These are phyloP conservation scores for Chrysolina oricalcia DNA, from an alignment of 2,888 invertebrate genomes.

Conservation along the genomic window DNA sequence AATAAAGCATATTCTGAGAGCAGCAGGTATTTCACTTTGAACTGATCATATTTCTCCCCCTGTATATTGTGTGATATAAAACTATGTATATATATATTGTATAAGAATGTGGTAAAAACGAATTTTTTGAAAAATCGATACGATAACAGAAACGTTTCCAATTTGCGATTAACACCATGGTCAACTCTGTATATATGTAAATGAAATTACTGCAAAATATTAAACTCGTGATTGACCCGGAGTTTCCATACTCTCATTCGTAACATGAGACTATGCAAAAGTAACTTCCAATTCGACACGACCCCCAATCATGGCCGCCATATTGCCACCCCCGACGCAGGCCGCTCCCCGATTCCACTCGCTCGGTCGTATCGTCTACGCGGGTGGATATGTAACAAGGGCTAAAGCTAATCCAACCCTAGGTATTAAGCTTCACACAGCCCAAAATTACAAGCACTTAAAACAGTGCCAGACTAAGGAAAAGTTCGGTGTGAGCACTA, in stretches of 20 bases:
- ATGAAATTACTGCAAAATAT: neutral
- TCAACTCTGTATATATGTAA: too few species aligned
- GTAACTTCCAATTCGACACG: neutral
- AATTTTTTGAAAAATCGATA: too few species aligned
- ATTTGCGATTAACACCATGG: too few species aligned
- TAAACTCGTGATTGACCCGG: neutral
- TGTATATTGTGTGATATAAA: too few species aligned
- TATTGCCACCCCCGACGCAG: neutral
- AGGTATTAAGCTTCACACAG: slow-evolving; percentile 77
- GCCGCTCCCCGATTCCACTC: slow-evolving; percentile 63
- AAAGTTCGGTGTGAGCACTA: slow-evolving; percentile 73
- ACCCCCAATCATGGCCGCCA: slow-evolving; percentile 20
- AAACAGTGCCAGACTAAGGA: slow-evolving; percentile 78
- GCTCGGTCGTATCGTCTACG: slow-evolving; percentile 68
- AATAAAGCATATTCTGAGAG: too few species aligned
- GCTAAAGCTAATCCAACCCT: slow-evolving; percentile 75
- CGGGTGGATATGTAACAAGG: slow-evolving; percentile 75
- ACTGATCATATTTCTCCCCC: too few species aligned
- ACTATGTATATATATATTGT: too few species aligned
- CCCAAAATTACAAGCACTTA: slow-evolving; percentile 80
- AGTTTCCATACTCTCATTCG: neutral
- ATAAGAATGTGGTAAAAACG: too few species aligned
- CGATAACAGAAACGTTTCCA: too few species aligned
- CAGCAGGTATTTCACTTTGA: too few species aligned
- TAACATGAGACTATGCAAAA: neutral